Base-by-base conservation (phyloP, 2,113 vertebrate genomes). In the Lota lota region DNA sequence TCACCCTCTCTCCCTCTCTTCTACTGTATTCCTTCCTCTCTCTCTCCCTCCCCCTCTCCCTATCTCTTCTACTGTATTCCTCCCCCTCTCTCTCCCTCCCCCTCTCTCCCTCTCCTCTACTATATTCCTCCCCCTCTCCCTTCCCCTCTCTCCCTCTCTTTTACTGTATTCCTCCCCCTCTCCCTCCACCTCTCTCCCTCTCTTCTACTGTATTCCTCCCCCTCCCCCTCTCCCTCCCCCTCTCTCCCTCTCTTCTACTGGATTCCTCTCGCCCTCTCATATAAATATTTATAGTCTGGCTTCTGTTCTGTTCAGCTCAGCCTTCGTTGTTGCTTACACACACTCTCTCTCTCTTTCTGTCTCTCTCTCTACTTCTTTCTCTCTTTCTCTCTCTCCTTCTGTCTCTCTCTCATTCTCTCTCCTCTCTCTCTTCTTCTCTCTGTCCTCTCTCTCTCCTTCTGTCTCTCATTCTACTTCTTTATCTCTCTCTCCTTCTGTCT, bases 251-350 rank as follows among this genome's bases (percentile, higher is more conserved):
- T 22, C 21, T 20, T 70, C 22, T 22, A 20, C 53, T 61, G 62
- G 47, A 66, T 24, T 33, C 61, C 51, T 61, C 36, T 47, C 63
- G 22, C 69, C 68, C 63, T 75, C 68, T 70, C 22, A 16, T 79
- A 85, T 88, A 86, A 85, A 87, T 89, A 87, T 87, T 85, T 79
- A 88, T 84, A 78, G 83, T 76, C 68, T 69, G 61, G 60, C 67
- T 86, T 65, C 76, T 75, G 64, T 67, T 73, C 19, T 61, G 24
- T 67, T 70, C 60, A 57, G 61, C 22, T 28, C n/a, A 67, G 22
- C 10, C 16, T 65, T 15, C 70, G 20, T 65, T 61, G 56, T 51
- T 36, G 20, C 19, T 20, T 33, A 1, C 61, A 28, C 24, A 16
- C 24, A 16, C 22, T 17, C 66, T 24, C 28, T 36, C 56, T 40